These are phyloP conservation scores for Channa argus DNA, from an alignment of 2,113 vertebrate genomes.

Conservation along the genomic window DNA sequence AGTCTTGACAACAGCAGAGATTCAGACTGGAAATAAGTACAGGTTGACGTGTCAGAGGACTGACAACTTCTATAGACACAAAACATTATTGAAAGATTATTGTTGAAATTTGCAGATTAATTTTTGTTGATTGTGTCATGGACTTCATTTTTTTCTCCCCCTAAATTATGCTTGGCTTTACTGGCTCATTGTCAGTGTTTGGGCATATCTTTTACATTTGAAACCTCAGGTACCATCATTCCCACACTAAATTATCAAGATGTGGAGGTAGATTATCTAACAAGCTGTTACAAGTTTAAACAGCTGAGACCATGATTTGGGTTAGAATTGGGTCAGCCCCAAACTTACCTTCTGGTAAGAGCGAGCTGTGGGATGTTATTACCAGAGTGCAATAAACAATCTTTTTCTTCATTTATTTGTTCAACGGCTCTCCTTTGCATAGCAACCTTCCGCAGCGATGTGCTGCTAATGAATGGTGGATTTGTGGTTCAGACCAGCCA, in stretches of 20 bases:
- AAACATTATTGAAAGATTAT: too few species aligned
- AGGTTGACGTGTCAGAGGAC: background rate
- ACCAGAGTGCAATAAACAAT: background rate
- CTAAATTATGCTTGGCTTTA: background rate
- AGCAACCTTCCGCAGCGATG: conserved; percentile 12
- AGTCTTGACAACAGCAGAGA: background rate
- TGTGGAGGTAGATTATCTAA: conserved; percentile 6
- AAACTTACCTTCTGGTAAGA: background rate
- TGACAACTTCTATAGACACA: background rate
- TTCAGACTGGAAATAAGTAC: too few species aligned
- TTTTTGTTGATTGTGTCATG: too few species aligned
- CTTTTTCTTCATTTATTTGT: background rate
- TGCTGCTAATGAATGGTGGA: conserved; percentile 52
- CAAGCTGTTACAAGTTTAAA: conserved; percentile 20
- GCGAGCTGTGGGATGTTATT: background rate
- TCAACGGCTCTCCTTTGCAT: background rate
- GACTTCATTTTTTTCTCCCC: too few species aligned
- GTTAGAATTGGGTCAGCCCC: background rate
- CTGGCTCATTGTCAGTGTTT: background rate
- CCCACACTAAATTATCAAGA: background rate
- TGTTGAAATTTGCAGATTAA: too few species aligned
- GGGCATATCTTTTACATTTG: background rate
- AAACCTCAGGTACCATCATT: conserved; percentile 23
- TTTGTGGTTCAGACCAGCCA: conserved; percentile 58
- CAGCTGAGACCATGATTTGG: background rate